Evolutionary conservation across 2,797 vertebrate genomes (phyloP), one percentile per base, ranked within the genome.

Genomic region (Ciconia nigra): DNA sequence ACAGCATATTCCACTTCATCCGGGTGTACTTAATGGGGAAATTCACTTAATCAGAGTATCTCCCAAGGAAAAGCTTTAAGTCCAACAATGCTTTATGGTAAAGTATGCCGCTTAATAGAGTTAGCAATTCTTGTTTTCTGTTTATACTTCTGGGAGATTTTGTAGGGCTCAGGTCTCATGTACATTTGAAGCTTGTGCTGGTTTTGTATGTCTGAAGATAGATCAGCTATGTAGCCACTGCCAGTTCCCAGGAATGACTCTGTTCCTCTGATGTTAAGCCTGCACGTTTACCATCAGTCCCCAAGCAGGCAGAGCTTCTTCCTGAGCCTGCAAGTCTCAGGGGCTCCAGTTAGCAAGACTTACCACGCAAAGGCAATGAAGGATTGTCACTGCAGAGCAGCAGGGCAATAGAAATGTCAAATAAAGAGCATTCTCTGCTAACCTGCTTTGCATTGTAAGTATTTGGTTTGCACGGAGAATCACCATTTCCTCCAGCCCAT

Each of bases 401-500:
- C 35, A 82, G 31, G 41, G 74, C 83, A 90, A 86, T 1, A 42
- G 25, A 41, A 94, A 66, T 8, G 21, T 31, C 65, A 72, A 26
- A 74, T 31, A 63, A 91, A 74, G 35, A 73, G 44, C 41, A 76
- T 44, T 59, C 25, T 20, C 58, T 21, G 15, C 28, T 28, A 94
- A 94, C 87, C 82, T 96, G 81, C 67, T 86, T 59, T 79, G 83
- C 86, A 82, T 79, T 0, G 0, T 35, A 97, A 82, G 46, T 44
- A 69, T 80, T 96, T 94, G 93, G 84, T 95, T 96, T 96, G 81
- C 8, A 7, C 61, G 70, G 54, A 93, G 76, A 92, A 87, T 92
- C 93, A 96, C 71, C 67, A 92, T 93, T 97, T 96, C 91, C 88
- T 97, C 70, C 89, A 80, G 84, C 83, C 93, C 78, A 86, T 93